Conservation (phyloP, 2,113 vertebrate genomes). For the Pimephales promelas region DNA sequence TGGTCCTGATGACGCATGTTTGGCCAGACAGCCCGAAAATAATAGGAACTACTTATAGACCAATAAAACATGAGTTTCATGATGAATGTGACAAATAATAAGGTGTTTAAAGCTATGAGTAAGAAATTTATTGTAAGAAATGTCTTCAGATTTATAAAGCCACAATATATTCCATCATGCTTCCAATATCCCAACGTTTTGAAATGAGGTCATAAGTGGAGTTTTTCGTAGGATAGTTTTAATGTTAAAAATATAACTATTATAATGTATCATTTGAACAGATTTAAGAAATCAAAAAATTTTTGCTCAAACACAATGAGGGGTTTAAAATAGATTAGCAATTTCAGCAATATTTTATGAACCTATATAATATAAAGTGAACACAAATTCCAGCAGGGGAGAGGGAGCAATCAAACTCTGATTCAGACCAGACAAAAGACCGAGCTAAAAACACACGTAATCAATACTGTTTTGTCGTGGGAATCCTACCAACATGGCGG, state of each 20-base stretch:
- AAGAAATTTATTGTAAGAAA: no score
- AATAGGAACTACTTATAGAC: not conserved
- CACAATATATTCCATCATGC: not conserved
- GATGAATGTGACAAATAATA: not conserved
- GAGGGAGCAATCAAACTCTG: no score
- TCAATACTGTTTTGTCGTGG: no score
- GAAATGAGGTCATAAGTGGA: not conserved
- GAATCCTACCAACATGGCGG: no score
- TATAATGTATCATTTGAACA: not conserved
- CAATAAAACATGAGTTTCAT: slow-evolving; percentile 8
- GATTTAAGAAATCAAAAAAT: not conserved
- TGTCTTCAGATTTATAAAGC: not conserved
- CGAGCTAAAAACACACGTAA: no score
- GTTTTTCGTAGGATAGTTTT: not conserved
- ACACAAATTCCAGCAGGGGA: no score
- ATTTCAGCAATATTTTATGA: no score
- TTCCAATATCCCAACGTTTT: not conserved
- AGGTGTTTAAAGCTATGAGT: not conserved
- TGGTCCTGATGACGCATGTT: slow-evolving; percentile 10
- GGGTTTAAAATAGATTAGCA: no score
- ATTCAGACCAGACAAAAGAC: no score
- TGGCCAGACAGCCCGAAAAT: slow-evolving; percentile 4
- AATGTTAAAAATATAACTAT: not conserved
- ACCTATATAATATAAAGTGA: no score
- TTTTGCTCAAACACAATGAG: not conserved